Percentiles rank a stretch among this genome's conserved stretches.
Evolutionary conservation across 2,888 invertebrate genomes (phyloP).

Genomic region (Odontocolon sp.): DNA sequence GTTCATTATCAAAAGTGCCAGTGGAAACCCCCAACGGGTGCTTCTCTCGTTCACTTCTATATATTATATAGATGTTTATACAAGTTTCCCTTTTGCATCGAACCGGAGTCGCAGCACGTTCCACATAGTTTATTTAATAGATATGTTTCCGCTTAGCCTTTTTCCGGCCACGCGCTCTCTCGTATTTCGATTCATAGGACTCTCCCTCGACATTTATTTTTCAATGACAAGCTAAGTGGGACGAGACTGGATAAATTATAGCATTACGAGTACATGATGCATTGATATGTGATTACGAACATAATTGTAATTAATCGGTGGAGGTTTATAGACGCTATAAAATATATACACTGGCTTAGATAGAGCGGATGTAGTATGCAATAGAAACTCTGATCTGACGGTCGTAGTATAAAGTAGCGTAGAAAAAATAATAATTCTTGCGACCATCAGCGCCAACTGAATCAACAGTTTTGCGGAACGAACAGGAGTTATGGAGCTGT

Average conservation of each 20-base stretch:
- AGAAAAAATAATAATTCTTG: slow-evolving; percentile 35
- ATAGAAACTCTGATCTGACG: background rate
- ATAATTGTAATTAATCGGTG: slow-evolving; percentile 51
- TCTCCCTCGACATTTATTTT: slow-evolving; percentile 12
- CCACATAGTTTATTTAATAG: slow-evolving; percentile 72
- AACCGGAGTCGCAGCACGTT: slow-evolving; percentile 62
- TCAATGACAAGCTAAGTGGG: background rate
- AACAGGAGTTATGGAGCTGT: no score
- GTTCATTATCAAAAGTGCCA: slow-evolving; percentile 81
- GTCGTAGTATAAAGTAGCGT: slow-evolving; percentile 16
- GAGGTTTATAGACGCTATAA: slow-evolving; percentile 36
- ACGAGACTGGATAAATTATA: background rate
- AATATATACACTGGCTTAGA: slow-evolving; percentile 22
- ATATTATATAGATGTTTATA: background rate
- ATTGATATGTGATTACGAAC: slow-evolving; percentile 29
- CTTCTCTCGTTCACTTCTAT: slow-evolving; percentile 28
- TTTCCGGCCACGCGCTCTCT: slow-evolving; percentile 1
- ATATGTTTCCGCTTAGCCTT: slow-evolving; percentile 34
- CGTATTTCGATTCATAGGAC: slow-evolving; percentile 26
- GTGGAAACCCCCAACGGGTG: slow-evolving; percentile 60
- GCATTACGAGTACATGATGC: slow-evolving; percentile 43
- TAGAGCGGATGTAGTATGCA: slow-evolving; percentile 18
- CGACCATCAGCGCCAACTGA: background rate
- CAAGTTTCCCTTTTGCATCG: slow-evolving; percentile 18
- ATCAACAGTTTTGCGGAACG: background rate